phyloP scores from a whole-genome alignment of 1,140 invertebrate genomes.

The Lasioglossum baleicum region DNA sequence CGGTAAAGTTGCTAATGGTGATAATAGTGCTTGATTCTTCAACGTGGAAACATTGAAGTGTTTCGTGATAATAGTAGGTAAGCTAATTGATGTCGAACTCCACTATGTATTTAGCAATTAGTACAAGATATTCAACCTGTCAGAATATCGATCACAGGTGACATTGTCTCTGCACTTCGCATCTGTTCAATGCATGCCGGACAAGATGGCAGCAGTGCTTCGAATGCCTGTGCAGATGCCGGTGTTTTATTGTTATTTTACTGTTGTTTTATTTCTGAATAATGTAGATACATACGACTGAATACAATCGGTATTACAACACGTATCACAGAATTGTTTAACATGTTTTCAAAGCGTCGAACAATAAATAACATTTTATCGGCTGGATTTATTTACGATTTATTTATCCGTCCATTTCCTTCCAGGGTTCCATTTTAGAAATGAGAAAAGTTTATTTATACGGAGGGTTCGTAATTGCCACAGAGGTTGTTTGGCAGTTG shows the following conservation, averaged over 20 bases:
- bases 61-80: background rate
- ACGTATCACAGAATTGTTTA: no score
- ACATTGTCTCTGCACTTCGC: background rate
- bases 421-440: background rate
- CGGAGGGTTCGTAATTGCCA: background rate
- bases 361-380: background rate
- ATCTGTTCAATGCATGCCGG: no score
- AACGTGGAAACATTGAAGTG: background rate
- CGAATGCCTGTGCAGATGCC: background rate
- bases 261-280: background rate
- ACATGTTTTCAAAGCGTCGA: no score
- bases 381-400: background rate
- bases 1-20: slow-evolving; percentile 1
- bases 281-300: no score
- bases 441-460: slow-evolving; percentile 29
- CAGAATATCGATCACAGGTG: background rate
- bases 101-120: no score
- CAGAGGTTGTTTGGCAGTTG: slow-evolving; percentile 56
- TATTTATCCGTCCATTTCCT: background rate
- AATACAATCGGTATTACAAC: no score
- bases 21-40: background rate
- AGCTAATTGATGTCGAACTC: background rate
- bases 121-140: background rate
- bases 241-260: background rate
- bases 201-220: background rate